Percentiles rank a stretch among this genome's conserved stretches.
phyloP scores from a whole-genome alignment of 2,113 vertebrate genomes.

The Grammomys surdaster region DNA sequence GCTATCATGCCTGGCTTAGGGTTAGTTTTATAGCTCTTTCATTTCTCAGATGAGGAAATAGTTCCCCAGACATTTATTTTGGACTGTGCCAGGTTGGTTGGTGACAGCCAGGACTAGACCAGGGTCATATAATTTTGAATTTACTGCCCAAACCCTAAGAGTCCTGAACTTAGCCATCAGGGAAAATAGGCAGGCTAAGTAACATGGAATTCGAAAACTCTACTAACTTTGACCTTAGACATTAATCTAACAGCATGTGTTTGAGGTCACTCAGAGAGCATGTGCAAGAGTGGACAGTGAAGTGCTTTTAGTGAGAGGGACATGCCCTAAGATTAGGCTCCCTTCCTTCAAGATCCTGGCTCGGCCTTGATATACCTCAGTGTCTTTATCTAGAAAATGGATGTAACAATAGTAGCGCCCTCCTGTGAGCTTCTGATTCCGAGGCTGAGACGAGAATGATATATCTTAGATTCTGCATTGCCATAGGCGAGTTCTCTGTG shows the following conservation, averaged over 20 bases:
- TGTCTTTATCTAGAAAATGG: conserved; percentile 35
- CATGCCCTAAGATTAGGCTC: not conserved
- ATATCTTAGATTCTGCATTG: not conserved
- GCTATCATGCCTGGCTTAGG: not conserved
- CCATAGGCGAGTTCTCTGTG: not conserved
- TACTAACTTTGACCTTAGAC: not conserved
- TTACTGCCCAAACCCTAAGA: not conserved
- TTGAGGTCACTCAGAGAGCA: not conserved
- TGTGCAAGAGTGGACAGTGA: not conserved
- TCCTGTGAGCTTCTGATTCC: not conserved
- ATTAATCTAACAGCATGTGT: conserved; percentile 4
- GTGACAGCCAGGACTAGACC: conserved; percentile 24
- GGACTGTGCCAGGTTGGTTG: conserved; percentile 20
- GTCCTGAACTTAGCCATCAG: conserved; percentile 41
- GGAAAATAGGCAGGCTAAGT: not conserved
- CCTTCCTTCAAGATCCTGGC: conserved; percentile 39
- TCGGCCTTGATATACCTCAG: conserved; percentile 34
- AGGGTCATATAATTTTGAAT: conserved; percentile 27
- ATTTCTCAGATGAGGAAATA: conserved; percentile 53
- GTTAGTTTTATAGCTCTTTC: conserved; percentile 21
- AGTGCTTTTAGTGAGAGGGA: not conserved
- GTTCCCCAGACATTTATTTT: conserved; percentile 3
- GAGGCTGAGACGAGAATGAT: not conserved
- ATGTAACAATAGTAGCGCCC: not conserved
- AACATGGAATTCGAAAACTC: conserved; percentile 31